Conservation (phyloP, 2,113 vertebrate species). For the Pampusana beccarii region DNA sequence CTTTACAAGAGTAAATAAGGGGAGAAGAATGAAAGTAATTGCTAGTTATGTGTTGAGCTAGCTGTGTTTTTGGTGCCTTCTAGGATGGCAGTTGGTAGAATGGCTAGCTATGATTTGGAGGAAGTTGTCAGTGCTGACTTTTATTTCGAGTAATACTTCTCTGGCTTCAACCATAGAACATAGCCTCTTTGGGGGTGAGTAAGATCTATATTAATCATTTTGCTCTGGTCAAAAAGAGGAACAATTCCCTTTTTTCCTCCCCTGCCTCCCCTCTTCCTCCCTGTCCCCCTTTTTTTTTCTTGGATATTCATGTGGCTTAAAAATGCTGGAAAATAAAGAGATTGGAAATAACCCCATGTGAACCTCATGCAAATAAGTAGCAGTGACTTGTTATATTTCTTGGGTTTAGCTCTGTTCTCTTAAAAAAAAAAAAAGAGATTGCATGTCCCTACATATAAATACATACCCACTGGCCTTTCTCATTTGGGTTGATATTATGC, state of each 20-base stretch:
- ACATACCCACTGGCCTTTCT: neutral
- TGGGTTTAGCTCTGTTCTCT: neutral
- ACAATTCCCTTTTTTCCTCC: neutral
- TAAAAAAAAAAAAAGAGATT: neutral
- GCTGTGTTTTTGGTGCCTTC: neutral
- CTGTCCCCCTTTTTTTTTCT: neutral
- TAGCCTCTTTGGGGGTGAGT: neutral
- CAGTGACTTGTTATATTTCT: neutral
- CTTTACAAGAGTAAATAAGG: constrained; percentile 70
- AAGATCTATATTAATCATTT: neutral
- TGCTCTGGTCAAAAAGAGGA: neutral
- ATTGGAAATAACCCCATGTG: neutral
- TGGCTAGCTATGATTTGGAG: neutral
- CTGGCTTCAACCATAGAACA: neutral
- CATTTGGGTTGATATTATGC: neutral
- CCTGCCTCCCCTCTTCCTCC: fast-evolving
- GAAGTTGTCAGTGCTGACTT: neutral
- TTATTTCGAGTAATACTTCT: neutral
- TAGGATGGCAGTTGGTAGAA: neutral
- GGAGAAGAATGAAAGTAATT: constrained; percentile 69
- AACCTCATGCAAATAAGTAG: neutral
- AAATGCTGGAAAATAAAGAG: neutral
- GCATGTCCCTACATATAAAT: neutral
- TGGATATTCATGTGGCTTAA: neutral
- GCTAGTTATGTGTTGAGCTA: constrained; percentile 38